Evolutionary conservation across 1,140 invertebrate genomes (phyloP), one percentile per base, ranked within the genome.

Genomic region (Drosophila rhopaloa): DNA sequence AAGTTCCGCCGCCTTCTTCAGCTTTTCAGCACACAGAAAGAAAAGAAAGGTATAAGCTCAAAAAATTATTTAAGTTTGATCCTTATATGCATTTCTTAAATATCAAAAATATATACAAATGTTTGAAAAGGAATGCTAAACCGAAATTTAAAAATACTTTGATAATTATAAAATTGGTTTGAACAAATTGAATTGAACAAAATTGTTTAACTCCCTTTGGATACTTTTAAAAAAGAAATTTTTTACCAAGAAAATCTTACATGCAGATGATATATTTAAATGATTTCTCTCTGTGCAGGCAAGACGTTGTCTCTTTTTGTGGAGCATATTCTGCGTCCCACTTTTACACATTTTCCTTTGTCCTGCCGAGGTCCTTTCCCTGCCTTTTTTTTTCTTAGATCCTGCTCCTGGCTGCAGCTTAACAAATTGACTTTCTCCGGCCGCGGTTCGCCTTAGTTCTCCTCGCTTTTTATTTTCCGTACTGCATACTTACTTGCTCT

Each of bases 381-480:
- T 38, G 44, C 29, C n/a, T 57, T 24, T 47, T 40, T 40, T 50
- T 51, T 37, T 37, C 40, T 16, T 41, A 14, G 38, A 61, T 67
- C 57, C 65, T 48, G 60, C 24, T 54, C 37, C 47, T 53, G 63
- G 62, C 83, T 88, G 83, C 83, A 88, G 83, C 79, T 88, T 88
- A 88, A 88, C 83, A 88, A 88, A 88, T 88, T 88, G 83, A 88
- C 83, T 88, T 86, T 88, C 83, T 83, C 84, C 84, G 82, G 82
- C 78, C 77, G 77, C 78, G 70, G 76, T 62, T 65, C 78, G 83
- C 75, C 83, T 88, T 86, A 72, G 71, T 76, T 77, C 59, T 57
- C 27, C 54, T 38, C 14, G 38, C 27, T 38, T 47, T 43, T 68
- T 54, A 44, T 70, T 70, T 62, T 78, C 81, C 60, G 60, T 72